phyloP scores from a whole-genome alignment of 2,797 vertebrate species.

The Leptoclinus maculatus region DNA sequence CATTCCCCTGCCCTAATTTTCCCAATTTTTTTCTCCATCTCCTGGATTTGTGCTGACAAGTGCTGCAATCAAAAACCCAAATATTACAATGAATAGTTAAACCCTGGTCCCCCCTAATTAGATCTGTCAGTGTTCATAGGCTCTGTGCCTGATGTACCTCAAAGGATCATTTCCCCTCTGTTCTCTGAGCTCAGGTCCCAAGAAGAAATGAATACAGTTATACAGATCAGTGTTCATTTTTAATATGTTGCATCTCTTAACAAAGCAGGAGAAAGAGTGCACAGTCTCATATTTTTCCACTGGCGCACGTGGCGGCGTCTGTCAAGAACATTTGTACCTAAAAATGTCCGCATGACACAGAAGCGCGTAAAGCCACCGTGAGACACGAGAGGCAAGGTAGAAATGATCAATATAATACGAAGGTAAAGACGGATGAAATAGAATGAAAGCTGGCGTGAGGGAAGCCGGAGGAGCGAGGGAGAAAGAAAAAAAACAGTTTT shows the following conservation, averaged over 20 bases:
- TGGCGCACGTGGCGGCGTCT: constrained; percentile 38
- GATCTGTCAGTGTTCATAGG: constrained; percentile 44
- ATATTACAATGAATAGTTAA: constrained; percentile 34
- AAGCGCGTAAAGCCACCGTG: constrained; percentile 67
- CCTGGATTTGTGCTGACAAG: constrained; percentile 37
- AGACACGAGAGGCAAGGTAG: constrained; percentile 58
- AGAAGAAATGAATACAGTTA: constrained; percentile 45
- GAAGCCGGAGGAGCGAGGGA: constrained; percentile 43
- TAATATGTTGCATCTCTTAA: constrained; percentile 55
- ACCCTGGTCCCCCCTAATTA: constrained; percentile 37
- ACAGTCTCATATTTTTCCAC: constrained; percentile 31
- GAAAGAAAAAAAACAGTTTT: constrained; percentile 61
- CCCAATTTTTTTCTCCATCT: not conserved
- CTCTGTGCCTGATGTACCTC: constrained; percentile 40
- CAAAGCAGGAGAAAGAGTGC: constrained; percentile 58
- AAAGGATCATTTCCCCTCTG: constrained; percentile 31
- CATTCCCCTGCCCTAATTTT: constrained; percentile 24
- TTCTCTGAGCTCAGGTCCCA: constrained; percentile 45
- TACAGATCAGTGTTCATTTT: constrained; percentile 54
- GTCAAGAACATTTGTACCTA: constrained; percentile 59
- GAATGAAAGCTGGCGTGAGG: constrained; percentile 68
- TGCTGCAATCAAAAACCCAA: constrained; percentile 28
- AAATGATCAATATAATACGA: constrained; percentile 76
- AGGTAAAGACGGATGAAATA: constrained; percentile 76
- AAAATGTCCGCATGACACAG: constrained; percentile 66